Evolutionary conservation across 92 coral and sea anemone genomes (phyloP).

Genomic region (Palythoa heliodiscus): DNA sequence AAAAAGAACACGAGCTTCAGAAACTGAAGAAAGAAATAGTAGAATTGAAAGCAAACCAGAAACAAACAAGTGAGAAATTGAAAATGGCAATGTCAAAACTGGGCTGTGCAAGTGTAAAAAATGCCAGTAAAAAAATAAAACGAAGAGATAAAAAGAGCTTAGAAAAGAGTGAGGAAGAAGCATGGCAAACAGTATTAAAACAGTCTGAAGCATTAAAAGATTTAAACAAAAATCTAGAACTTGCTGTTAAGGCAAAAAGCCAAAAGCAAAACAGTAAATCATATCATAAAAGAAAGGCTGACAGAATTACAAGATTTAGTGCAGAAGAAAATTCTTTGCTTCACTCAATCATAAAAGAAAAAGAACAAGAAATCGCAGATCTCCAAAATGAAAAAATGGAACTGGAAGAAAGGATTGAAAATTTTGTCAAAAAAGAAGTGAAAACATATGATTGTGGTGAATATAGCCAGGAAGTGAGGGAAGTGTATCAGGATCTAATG

Average conservation of each 20-base stretch:
- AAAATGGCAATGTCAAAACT: slow-evolving; percentile 29
- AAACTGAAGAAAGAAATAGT: slow-evolving; percentile 23
- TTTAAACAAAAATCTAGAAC: not conserved
- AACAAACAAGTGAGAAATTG: slow-evolving; percentile 32
- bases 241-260: slow-evolving; percentile 13
- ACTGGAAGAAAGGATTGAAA: not conserved
- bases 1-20: not conserved
- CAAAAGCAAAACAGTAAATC: slow-evolving; percentile 28
- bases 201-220: not conserved
- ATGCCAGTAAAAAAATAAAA: slow-evolving; percentile 18
- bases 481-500: not conserved
- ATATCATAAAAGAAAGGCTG: slow-evolving; percentile 1
- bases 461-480: not conserved
- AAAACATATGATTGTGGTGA: not conserved
- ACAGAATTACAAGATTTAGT: not conserved
- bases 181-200: slow-evolving; percentile 1
- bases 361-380: slow-evolving; percentile 22
- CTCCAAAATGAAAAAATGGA: slow-evolving; percentile 36
- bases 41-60: slow-evolving; percentile 18
- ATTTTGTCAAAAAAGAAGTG: not conserved
- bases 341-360: slow-evolving; percentile 30
- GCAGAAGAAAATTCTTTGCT: slow-evolving; percentile 27
- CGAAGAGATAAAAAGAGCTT: slow-evolving; percentile 31
- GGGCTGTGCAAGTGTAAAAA: slow-evolving; percentile 19
- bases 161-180: slow-evolving; percentile 28